Evolutionary conservation across 2,888 invertebrate genomes (phyloP).

Genomic region (Andrena haemorrhoa): DNA sequence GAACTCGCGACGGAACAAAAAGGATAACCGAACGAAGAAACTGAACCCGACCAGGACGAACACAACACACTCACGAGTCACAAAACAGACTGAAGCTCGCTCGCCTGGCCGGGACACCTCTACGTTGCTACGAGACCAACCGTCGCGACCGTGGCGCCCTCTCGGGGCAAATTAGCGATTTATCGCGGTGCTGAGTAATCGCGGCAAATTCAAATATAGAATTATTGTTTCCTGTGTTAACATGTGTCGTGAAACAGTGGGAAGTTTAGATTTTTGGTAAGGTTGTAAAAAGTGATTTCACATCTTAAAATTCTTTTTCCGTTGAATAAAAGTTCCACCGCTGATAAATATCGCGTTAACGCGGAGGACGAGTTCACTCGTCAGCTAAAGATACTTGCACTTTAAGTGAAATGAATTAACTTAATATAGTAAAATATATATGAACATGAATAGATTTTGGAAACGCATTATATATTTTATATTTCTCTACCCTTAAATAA

Average conservation of each 20-base stretch:
- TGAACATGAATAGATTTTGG: background rate
- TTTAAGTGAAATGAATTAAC: background rate
- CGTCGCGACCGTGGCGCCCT: conserved; percentile 31
- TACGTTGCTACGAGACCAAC: conserved; percentile 52
- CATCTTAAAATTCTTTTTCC: too few relatives aligned
- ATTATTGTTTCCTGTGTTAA: background rate
- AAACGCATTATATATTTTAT: conserved; percentile 12
- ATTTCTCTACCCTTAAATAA: conserved; percentile 32
- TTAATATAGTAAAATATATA: background rate
- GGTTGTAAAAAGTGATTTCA: too few relatives aligned
- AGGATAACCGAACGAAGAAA: conserved; percentile 49
- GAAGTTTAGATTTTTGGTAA: too few relatives aligned
- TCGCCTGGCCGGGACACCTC: conserved; percentile 47
- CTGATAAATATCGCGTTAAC: background rate
- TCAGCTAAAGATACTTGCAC: too few relatives aligned
- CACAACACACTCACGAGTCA: conserved; percentile 75
- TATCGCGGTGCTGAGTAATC: background rate
- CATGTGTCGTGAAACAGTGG: too few relatives aligned
- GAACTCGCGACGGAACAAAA: conserved; percentile 52
- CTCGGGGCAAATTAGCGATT: background rate
- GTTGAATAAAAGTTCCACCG: too few relatives aligned
- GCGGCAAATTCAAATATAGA: conserved; percentile 36
- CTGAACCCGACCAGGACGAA: conserved; percentile 59
- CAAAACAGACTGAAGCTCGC: conserved; percentile 77
- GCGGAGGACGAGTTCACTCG: background rate